These are phyloP conservation scores for Limosa lapponica DNA, from an alignment of 2,797 vertebrate species.

Conservation along the genomic window DNA sequence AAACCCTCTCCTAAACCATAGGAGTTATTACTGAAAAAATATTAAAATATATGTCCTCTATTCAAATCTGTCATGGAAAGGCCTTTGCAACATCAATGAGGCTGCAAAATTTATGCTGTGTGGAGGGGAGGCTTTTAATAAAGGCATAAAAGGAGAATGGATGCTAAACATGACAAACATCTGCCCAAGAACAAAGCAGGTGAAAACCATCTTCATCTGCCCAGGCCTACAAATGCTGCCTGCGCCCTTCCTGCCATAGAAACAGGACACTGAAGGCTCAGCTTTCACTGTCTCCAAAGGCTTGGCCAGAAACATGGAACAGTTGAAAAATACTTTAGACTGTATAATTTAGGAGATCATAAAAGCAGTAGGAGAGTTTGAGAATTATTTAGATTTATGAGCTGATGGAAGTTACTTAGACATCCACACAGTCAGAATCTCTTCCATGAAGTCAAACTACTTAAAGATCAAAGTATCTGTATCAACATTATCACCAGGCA, in stretches of 20 bases:
- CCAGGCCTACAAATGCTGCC: not conserved
- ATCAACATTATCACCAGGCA: conserved; percentile 40
- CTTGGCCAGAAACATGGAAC: conserved; percentile 9
- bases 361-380: conserved; percentile 48
- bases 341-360: conserved; percentile 33
- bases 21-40: not conserved
- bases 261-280: conserved; percentile 1
- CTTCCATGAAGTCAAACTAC: conserved; percentile 32
- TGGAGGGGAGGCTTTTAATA: conserved; percentile 1
- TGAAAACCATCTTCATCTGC: conserved; percentile 24
- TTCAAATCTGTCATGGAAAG: not conserved
- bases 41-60: not conserved
- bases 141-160: not conserved
- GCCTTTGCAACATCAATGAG: not conserved
- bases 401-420: conserved; percentile 43
- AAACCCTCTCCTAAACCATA: not conserved
- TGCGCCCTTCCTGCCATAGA: not conserved
- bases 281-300: conserved; percentile 6
- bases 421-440: not conserved
- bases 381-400: conserved; percentile 61
- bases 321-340: conserved; percentile 34
- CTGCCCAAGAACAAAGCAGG: conserved; percentile 32
- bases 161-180: not conserved
- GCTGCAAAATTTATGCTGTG: not conserved
- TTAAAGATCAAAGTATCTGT: conserved; percentile 62